phyloP scores from a whole-genome alignment of 2,888 invertebrate genomes.

The Megaustenia siamemsis region DNA sequence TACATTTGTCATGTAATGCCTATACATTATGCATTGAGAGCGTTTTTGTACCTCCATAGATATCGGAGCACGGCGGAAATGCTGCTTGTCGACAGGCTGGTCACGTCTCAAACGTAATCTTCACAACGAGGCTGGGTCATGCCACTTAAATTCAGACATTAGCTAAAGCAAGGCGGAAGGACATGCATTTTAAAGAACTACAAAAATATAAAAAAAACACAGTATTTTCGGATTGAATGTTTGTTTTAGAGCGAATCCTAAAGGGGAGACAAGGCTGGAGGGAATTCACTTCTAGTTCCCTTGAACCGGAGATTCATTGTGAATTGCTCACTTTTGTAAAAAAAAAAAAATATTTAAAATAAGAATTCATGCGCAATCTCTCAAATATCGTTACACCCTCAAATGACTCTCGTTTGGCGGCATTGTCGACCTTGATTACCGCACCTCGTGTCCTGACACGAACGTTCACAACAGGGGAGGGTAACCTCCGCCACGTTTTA shows the following conservation, averaged over 20 bases:
- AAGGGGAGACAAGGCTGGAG: neutral
- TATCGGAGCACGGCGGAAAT: too few relatives aligned
- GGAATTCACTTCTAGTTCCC: neutral
- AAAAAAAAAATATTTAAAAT: neutral
- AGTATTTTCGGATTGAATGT: neutral
- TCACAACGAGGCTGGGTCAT: neutral
- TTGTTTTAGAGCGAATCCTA: neutral
- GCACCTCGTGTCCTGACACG: neutral
- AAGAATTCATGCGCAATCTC: slow-evolving; percentile 18
- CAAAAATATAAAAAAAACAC: neutral
- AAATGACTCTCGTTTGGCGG: slow-evolving; percentile 13
- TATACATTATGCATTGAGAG: too few relatives aligned
- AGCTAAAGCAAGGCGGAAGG: neutral
- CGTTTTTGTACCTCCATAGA: too few relatives aligned
- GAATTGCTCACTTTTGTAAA: slow-evolving; percentile 18
- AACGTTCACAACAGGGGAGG: neutral
- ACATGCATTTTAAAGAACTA: neutral
- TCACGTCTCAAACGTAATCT: neutral
- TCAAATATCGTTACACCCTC: slow-evolving; percentile 28
- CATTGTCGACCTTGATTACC: neutral
- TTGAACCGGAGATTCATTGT: slow-evolving; percentile 17
- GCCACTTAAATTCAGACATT: neutral
- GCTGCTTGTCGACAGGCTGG: too few relatives aligned
- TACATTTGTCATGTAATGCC: too few relatives aligned
- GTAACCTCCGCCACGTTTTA: neutral